Evolutionary conservation across 1,140 invertebrate species (phyloP).

Genomic region (Pogonomyrmex californicus): DNA sequence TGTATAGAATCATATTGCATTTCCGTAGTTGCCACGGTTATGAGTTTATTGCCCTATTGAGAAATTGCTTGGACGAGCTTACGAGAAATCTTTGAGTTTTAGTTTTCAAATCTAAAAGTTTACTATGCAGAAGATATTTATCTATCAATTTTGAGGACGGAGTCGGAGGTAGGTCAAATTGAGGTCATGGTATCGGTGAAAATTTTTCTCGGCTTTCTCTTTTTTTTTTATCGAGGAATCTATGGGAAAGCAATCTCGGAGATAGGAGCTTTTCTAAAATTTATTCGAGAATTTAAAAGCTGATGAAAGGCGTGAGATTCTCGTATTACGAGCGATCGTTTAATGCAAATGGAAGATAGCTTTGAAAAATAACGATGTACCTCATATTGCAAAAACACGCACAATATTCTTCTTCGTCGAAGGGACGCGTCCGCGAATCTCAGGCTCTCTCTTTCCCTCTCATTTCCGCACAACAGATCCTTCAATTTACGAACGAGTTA

Average conservation of each 20-base stretch:
- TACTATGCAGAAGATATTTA: not conserved
- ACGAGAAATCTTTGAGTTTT: not conserved
- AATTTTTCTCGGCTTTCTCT: not conserved
- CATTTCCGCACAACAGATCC: not conserved
- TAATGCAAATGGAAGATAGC: constrained; percentile 42
- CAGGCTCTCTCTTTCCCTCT: not conserved
- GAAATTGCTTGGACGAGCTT: not conserved
- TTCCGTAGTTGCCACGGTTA: constrained; percentile 6
- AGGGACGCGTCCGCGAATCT: not conserved
- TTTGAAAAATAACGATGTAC: constrained; percentile 32
- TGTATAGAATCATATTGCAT: constrained; percentile 41
- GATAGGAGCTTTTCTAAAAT: not conserved
- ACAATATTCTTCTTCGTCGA: constrained; percentile 12
- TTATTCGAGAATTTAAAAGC: constrained; percentile 9
- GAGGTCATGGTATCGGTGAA: not conserved
- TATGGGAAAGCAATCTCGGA: constrained; percentile 27
- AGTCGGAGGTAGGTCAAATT: not conserved
- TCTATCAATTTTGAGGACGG: not conserved
- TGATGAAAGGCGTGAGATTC: constrained; percentile 6
- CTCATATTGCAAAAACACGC: not conserved
- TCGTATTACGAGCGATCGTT: constrained; percentile 26
- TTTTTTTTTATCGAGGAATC: not conserved
- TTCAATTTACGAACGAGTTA: constrained; percentile 44
- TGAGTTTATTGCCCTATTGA: constrained; percentile 2
- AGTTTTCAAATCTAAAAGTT: not conserved